A percentile compares a stretch with the other conserved stretches of the same genome.
Evolutionary conservation across 2,113 vertebrate species (phyloP).

Genomic region (Syrmaticus mikado): DNA sequence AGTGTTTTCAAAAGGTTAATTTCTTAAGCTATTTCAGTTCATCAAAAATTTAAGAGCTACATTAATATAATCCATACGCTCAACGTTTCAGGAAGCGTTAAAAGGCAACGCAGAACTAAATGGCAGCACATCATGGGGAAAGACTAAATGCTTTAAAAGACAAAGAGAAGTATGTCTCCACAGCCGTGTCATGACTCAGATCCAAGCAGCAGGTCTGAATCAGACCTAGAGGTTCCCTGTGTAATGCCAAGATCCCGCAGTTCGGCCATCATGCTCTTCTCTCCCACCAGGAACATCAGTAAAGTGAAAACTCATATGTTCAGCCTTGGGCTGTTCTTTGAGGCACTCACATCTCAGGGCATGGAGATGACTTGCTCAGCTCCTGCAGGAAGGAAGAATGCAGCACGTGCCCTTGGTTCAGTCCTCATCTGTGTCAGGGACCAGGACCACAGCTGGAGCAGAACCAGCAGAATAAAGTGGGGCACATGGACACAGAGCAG

Average conservation of each 20-base stretch:
- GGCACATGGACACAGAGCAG: neutral
- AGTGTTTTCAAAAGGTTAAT: constrained; percentile 56
- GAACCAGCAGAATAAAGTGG: neutral
- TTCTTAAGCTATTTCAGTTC: constrained; percentile 48
- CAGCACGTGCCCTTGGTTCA: rapidly evolving
- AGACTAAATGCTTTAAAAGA: constrained; percentile 13
- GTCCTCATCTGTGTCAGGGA: rapidly evolving
- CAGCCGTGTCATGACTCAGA: neutral
- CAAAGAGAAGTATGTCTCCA: neutral
- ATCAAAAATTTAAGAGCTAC: constrained; percentile 61
- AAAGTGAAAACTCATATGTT: neutral
- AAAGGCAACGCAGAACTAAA: neutral
- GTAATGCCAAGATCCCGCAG: neutral
- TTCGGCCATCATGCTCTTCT: neutral
- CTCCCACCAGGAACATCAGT: neutral
- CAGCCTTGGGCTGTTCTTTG: neutral
- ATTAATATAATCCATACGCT: constrained; percentile 60
- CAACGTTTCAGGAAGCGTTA: constrained; percentile 48
- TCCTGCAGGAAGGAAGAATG: neutral
- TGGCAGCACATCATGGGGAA: neutral
- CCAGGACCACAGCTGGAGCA: neutral
- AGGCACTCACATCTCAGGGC: neutral
- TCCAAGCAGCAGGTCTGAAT: neutral
- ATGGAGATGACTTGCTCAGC: neutral
- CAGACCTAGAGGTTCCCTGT: neutral